phyloP scores from a whole-genome alignment of 1,140 invertebrate genomes.

The Eumeta japonica region DNA sequence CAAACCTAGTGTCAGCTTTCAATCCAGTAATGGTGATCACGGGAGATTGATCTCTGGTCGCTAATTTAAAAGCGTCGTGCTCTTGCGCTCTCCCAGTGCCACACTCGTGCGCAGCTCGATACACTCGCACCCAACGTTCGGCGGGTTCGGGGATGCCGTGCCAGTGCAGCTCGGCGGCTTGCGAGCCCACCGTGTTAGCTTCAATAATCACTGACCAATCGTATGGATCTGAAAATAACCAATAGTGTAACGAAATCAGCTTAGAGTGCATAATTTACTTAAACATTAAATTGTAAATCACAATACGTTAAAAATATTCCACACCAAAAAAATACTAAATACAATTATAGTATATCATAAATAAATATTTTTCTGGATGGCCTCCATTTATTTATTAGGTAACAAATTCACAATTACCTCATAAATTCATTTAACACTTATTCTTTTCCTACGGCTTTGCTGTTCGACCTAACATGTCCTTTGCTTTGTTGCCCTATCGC shows the following conservation, averaged over 20 bases:
- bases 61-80: slow-evolving; percentile 79
- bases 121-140: slow-evolving; percentile 89
- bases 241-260: slow-evolving; percentile 3
- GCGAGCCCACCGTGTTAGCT: slow-evolving; percentile 70
- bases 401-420: no score
- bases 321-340: slow-evolving; percentile 6
- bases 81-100: slow-evolving; percentile 73
- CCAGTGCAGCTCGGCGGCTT: slow-evolving; percentile 76
- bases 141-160: slow-evolving; percentile 81
- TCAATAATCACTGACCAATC: slow-evolving; percentile 77
- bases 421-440: no score
- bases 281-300: neutral
- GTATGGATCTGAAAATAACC: slow-evolving; percentile 65
- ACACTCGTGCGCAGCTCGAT: slow-evolving; percentile 72
- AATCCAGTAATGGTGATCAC: slow-evolving; percentile 57
- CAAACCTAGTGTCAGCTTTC: slow-evolving; percentile 71
- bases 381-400: no score
- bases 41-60: slow-evolving; percentile 74
- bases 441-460: no score
- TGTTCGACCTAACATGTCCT: no score
- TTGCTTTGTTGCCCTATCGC: no score
- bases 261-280: slow-evolving; percentile 5
- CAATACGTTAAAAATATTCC: neutral
- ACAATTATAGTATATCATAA: no score
- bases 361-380: no score